Percentiles rank a stretch among this genome's conserved stretches.
Evolutionary conservation across 1,140 invertebrate genomes (phyloP).

Genomic region (Dufourea novaeangliae): DNA sequence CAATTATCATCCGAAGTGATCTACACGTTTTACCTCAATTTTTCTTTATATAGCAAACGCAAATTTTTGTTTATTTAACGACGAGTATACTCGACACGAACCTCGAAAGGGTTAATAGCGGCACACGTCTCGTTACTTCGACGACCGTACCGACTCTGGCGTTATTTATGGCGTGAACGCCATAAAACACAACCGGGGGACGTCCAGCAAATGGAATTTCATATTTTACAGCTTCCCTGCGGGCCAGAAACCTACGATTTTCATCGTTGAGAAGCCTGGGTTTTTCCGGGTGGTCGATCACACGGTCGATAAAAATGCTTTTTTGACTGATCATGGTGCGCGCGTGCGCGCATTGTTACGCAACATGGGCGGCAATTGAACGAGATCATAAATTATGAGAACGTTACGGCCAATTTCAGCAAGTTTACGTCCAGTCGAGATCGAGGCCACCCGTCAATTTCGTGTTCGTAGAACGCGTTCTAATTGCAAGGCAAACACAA

Average conservation of each 20-base stretch:
- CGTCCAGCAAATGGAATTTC: neutral
- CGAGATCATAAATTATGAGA: constrained; percentile 64
- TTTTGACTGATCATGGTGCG: too few relatives aligned
- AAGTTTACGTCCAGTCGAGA: constrained; percentile 65
- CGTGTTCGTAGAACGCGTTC: constrained; percentile 71
- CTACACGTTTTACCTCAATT: too few relatives aligned
- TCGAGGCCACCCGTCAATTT: constrained; percentile 72
- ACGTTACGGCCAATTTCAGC: constrained; percentile 65
- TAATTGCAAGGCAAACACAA: constrained; percentile 71
- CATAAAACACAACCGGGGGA: constrained; percentile 10
- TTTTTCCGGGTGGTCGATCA: neutral
- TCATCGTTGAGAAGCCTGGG: too few relatives aligned
- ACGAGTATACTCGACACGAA: too few relatives aligned
- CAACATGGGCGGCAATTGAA: constrained; percentile 48
- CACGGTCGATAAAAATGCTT: too few relatives aligned
- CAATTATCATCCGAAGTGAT: too few relatives aligned
- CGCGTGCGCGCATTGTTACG: constrained; percentile 15
- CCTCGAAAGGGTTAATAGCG: too few relatives aligned
- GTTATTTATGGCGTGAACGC: constrained; percentile 35
- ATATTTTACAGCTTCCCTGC: too few relatives aligned
- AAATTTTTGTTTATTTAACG: too few relatives aligned
- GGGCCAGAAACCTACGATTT: too few relatives aligned
- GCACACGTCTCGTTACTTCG: constrained; percentile 36
- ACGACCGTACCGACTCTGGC: neutral
- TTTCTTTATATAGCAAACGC: too few relatives aligned